Conservation (phyloP, 2,113 vertebrate genomes). For the Rhagologus leucostigma region DNA sequence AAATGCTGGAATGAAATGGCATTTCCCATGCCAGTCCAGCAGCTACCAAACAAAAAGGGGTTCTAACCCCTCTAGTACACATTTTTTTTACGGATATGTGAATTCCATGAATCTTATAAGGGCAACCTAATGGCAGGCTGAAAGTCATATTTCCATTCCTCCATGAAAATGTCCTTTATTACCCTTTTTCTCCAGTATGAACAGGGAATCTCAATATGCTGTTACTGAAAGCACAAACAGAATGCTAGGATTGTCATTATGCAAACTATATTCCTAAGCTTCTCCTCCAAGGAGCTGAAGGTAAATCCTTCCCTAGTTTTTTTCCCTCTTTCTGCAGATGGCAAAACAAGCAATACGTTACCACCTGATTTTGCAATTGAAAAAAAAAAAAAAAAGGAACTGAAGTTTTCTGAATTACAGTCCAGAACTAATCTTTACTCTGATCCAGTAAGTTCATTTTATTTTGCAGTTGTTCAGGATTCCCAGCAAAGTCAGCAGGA, state of each 20-base stretch:
- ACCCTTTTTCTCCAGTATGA: neutral
- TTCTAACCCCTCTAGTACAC: neutral
- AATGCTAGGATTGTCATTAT: neutral
- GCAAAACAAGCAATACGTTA: neutral
- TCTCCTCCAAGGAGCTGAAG: neutral
- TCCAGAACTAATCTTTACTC: neutral
- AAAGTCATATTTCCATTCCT: neutral
- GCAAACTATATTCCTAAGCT: neutral
- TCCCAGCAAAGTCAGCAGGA: neutral
- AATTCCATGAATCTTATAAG: neutral
- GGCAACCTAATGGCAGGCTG: neutral
- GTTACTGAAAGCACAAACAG: neutral
- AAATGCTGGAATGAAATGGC: neutral
- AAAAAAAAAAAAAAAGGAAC: neutral
- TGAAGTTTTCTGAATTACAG: neutral
- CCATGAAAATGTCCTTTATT: neutral
- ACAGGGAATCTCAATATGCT: neutral
- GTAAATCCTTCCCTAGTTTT: neutral
- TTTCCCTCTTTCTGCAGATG: neutral
- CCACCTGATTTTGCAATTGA: neutral
- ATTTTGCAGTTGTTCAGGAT: neutral
- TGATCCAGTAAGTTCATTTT: neutral
- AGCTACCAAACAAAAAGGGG: conserved; percentile 28
- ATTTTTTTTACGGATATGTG: neutral
- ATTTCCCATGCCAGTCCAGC: neutral